A percentile compares a stretch with the other conserved stretches of the same genome.
Conservation (phyloP, 2,113 vertebrate genomes). For the Notechis scutatus region DNA sequence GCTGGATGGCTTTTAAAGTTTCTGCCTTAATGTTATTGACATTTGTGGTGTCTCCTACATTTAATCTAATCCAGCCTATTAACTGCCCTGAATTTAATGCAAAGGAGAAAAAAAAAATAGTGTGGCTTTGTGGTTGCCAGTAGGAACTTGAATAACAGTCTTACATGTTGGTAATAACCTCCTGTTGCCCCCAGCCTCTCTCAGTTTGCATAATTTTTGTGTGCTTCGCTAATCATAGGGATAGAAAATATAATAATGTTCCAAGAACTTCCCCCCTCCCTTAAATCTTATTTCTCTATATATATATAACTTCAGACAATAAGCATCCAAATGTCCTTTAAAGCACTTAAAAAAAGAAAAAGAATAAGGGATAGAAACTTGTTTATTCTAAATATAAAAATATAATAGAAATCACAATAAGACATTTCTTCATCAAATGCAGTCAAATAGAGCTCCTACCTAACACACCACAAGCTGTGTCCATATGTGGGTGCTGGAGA, state of each 20-base stretch:
- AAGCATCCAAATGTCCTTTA: not conserved
- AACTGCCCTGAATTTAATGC: not conserved
- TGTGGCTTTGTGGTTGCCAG: not conserved
- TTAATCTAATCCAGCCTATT: not conserved
- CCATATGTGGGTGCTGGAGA: conserved; percentile 91
- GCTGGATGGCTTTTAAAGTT: not conserved
- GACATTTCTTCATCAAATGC: not conserved
- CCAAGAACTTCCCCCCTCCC: not conserved
- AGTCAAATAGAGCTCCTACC: conserved; percentile 67
- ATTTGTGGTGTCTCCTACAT: not conserved
- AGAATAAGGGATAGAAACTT: not conserved
- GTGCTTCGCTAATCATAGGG: not conserved
- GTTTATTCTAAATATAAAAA: not conserved
- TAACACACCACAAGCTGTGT: conserved; percentile 92
- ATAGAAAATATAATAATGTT: not conserved
- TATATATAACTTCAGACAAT: not conserved
- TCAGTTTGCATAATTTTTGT: not conserved
- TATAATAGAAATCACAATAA: not conserved
- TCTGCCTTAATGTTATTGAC: not conserved
- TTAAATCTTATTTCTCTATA: not conserved
- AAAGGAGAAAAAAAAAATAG: not conserved
- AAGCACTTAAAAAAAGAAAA: not conserved
- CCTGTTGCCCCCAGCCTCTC: not conserved
- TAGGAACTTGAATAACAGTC: not conserved
- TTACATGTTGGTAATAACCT: not conserved